A percentile compares a stretch with the other conserved stretches of the same genome.
Conservation (phyloP, 2,888 invertebrate genomes). For the Apotomis turbidana region DNA sequence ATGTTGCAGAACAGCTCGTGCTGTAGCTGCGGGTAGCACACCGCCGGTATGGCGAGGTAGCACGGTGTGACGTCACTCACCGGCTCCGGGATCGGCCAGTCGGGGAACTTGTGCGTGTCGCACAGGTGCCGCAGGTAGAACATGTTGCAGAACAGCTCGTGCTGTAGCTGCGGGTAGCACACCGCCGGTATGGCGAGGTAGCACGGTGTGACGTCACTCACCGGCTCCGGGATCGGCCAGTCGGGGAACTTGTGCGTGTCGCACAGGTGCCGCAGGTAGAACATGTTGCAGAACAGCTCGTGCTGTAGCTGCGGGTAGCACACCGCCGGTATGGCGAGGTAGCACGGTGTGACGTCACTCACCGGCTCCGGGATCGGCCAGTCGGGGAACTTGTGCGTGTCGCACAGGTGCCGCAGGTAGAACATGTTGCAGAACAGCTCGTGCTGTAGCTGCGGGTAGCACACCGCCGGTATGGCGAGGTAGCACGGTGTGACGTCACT, state of each 20-base stretch:
- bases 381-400: slow-evolving; percentile 94
- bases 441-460: slow-evolving; percentile 96
- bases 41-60: slow-evolving; percentile 93
- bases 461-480: slow-evolving; percentile 96
- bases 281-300: slow-evolving; percentile 99
- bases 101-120: slow-evolving; percentile 94
- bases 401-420: slow-evolving; percentile 98
- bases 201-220: slow-evolving; percentile 87
- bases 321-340: slow-evolving; percentile 95
- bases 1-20: slow-evolving; percentile 99
- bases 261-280: slow-evolving; percentile 98
- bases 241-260: slow-evolving; percentile 95
- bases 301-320: slow-evolving; percentile 96
- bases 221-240: slow-evolving; percentile 98
- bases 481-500: too few relatives aligned
- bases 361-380: slow-evolving; percentile 99
- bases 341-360: slow-evolving; percentile 86
- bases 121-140: slow-evolving; percentile 98
- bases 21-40: slow-evolving; percentile 96
- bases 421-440: slow-evolving; percentile 99
- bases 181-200: slow-evolving; percentile 95
- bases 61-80: slow-evolving; percentile 89
- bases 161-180: slow-evolving; percentile 96
- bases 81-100: slow-evolving; percentile 98
- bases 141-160: slow-evolving; percentile 99